These are phyloP conservation scores for Magallana gigas DNA, from an alignment of 1,140 invertebrate genomes.

Conservation along the genomic window DNA sequence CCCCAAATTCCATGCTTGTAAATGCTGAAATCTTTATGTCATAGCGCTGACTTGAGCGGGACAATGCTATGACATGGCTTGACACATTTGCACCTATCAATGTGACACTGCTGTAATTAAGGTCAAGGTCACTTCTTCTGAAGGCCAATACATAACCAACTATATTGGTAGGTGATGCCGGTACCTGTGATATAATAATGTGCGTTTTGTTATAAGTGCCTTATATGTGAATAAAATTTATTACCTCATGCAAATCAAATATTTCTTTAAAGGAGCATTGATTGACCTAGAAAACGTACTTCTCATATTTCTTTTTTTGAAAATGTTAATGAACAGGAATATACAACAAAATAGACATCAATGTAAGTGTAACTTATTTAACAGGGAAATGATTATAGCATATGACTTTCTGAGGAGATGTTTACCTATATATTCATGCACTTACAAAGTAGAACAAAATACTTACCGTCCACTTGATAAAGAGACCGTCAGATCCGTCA, in stretches of 20 bases:
- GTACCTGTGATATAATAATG: conserved; percentile 39
- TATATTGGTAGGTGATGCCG: conserved; percentile 31
- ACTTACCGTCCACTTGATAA: conserved; percentile 55
- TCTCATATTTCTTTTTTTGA: no score
- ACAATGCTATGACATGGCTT: conserved; percentile 52
- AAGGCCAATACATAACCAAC: conserved; percentile 53
- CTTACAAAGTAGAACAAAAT: neutral
- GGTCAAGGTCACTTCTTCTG: conserved; percentile 51
- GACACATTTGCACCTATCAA: conserved; percentile 43
- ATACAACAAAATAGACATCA: no score
- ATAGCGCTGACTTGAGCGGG: conserved; percentile 46
- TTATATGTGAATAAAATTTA: no score
- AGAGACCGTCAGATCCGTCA: conserved; percentile 46
- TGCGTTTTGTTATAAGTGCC: neutral
- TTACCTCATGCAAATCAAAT: no score
- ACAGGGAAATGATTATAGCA: no score
- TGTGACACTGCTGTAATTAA: conserved; percentile 50
- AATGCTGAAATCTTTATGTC: conserved; percentile 53
- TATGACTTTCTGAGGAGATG: no score
- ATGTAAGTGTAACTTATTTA: no score
- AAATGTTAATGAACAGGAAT: no score
- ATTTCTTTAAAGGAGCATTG: no score
- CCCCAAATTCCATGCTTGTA: conserved; percentile 46
- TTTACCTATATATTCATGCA: no score
- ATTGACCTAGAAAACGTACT: no score